Conservation (phyloP, 2,888 invertebrate genomes). For the Andrena camellia region DNA sequence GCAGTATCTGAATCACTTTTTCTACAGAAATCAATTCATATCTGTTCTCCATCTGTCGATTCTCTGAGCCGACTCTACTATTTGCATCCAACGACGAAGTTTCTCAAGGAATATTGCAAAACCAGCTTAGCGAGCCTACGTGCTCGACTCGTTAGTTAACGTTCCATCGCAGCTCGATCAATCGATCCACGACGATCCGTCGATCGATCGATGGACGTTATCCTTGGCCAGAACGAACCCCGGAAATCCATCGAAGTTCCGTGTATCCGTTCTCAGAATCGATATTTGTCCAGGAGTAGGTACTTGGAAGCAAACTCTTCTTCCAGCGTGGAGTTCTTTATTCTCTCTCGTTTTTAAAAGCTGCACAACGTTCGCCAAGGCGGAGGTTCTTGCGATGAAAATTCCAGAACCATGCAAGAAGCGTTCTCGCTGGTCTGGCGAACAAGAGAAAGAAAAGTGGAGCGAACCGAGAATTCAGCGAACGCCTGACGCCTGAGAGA, state of each 20-base stretch:
- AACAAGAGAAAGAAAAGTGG: neutral
- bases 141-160: conserved; percentile 21
- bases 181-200: conserved; percentile 25
- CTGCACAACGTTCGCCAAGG: neutral
- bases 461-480: conserved; percentile 52
- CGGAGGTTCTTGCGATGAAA: conserved; percentile 16
- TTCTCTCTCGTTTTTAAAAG: conserved; percentile 3
- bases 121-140: conserved; percentile 8
- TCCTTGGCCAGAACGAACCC: conserved; percentile 40
- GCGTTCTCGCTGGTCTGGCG: no score
- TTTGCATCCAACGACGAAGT: conserved; percentile 11
- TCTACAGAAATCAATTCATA: neutral
- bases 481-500: conserved; percentile 49
- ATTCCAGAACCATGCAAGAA: neutral
- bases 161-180: conserved; percentile 15
- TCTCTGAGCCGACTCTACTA: conserved; percentile 1
- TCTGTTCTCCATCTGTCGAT: neutral
- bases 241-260: conserved; percentile 44
- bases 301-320: neutral
- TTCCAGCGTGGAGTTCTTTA: neutral
- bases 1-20: neutral
- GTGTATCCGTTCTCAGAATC: conserved; percentile 34
- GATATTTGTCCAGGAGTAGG: no score
- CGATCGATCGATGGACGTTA: neutral
- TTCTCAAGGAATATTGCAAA: conserved; percentile 40